These are phyloP conservation scores for Sphaerophoria taeniata DNA, from an alignment of 2,888 invertebrate genomes.

Conservation along the genomic window DNA sequence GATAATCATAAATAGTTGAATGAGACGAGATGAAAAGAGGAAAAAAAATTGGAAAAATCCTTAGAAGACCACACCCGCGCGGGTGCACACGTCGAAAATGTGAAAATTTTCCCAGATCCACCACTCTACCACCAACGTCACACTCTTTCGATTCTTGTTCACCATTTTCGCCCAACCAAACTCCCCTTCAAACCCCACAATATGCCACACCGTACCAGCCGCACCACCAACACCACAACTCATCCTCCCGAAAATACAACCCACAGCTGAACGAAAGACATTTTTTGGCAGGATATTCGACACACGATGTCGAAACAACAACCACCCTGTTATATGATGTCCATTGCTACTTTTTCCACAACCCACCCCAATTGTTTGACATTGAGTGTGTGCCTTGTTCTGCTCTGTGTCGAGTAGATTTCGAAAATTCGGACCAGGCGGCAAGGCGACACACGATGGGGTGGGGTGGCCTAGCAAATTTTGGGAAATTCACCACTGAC, in stretches of 20 bases:
- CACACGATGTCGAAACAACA: slow-evolving; percentile 54
- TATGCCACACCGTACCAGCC: slow-evolving; percentile 10
- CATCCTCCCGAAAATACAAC: slow-evolving; percentile 58
- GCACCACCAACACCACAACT: slow-evolving; percentile 10
- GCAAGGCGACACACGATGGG: background rate
- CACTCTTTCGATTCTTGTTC: slow-evolving; percentile 4
- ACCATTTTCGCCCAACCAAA: slow-evolving; percentile 48
- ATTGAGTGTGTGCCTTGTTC: slow-evolving; percentile 35
- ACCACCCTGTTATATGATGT: slow-evolving; percentile 6
- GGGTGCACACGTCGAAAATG: slow-evolving; percentile 80
- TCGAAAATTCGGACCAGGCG: background rate
- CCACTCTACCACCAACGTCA: slow-evolving; percentile 46
- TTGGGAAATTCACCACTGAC: slow-evolving; percentile 57
- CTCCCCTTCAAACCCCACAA: slow-evolving; percentile 31
- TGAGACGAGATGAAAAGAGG: slow-evolving; percentile 10
- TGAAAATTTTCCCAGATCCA: slow-evolving; percentile 77
- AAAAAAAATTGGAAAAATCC: slow-evolving; percentile 24
- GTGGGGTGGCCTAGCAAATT: background rate
- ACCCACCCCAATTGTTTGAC: slow-evolving; percentile 53
- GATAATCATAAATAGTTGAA: slow-evolving; percentile 26
- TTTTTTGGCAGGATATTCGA: slow-evolving; percentile 72
- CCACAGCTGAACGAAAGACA: slow-evolving; percentile 61
- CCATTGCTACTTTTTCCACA: background rate
- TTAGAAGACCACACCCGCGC: slow-evolving; percentile 82
- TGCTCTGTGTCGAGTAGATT: background rate